Evolutionary conservation across 2,113 vertebrate genomes (phyloP), one percentile per base, ranked within the genome.

Genomic region (Morone saxatilis): DNA sequence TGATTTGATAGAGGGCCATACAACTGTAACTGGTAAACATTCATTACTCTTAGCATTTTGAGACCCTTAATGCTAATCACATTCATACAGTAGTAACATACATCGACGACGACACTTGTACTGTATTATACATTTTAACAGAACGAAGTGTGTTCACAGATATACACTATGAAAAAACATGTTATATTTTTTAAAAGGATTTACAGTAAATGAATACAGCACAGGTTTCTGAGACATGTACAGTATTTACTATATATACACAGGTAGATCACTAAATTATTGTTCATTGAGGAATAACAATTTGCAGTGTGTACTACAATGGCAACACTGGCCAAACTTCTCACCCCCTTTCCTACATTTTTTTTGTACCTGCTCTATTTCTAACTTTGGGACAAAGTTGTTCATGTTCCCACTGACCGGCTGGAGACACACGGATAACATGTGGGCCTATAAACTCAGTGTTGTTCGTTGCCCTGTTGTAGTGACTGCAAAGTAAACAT

Each of bases 401-500:
- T 13, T 74, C 14, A 48, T 31, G 36, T 66, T 38, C 19, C 53
- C 22, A 14, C 5, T 19, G n/a, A 63, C 16, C 9, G 5, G 60
- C 53, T 40, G 3, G 1, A 40, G n/a, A 63, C 54, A 10, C 5
- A 12, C 4, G 41, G 19, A 72, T 54, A 59, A 78, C 51, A 76
- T 17, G 16, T 6, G 51, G 62, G 78, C 65, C 71, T 57, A 17
- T 25, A 19, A 45, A 75, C 41, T 66, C 40, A 48, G 40, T 41
- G 9, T 47, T 38, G 59, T 19, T 38, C 17, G 59, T 19, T 43
- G 13, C 45, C 14, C 62, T 13, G 54, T 7, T 66, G 19, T 14
- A 56, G 43, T 1, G 12, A 51, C 20, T 47, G 19, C 20, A 62
- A 51, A 72, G 71, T 82, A 65, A 88, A 80, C 71, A 76, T 20